These are phyloP conservation scores for Cnemophilus loriae DNA, from an alignment of 2,113 vertebrate species.

Conservation along the genomic window DNA sequence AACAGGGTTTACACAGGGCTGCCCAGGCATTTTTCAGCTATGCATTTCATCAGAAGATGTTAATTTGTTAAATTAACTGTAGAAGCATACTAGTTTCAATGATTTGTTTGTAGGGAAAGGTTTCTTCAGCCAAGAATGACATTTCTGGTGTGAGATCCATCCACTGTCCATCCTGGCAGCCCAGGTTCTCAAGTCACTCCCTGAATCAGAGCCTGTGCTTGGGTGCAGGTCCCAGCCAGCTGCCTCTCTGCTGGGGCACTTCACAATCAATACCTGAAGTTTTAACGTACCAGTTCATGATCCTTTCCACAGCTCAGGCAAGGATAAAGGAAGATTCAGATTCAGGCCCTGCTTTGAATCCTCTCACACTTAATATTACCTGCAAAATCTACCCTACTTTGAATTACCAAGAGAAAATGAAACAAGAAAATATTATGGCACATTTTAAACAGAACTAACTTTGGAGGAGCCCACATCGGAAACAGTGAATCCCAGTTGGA, in stretches of 20 bases:
- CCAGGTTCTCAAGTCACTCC: not conserved
- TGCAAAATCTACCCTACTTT: not conserved
- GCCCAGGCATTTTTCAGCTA: not conserved
- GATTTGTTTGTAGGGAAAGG: not conserved
- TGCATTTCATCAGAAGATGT: not conserved
- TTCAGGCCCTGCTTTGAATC: not conserved
- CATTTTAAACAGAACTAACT: not conserved
- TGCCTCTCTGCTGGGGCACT: too few species aligned
- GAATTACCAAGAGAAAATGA: not conserved
- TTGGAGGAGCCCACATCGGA: not conserved
- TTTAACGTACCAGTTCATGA: not conserved
- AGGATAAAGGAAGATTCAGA: not conserved
- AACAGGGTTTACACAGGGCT: not conserved
- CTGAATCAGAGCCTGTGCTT: not conserved
- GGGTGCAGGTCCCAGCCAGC: not conserved
- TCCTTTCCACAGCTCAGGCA: not conserved
- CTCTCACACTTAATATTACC: not conserved
- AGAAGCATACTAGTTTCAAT: not conserved
- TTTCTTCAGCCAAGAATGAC: not conserved
- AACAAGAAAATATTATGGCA: not conserved
- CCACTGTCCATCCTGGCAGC: accelerated
- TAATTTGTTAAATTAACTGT: not conserved
- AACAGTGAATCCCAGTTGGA: not conserved
- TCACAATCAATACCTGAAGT: not conserved
- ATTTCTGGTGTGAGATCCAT: not conserved